Conservation (phyloP, 1,140 invertebrate genomes). For the Kradibia gibbosae region DNA sequence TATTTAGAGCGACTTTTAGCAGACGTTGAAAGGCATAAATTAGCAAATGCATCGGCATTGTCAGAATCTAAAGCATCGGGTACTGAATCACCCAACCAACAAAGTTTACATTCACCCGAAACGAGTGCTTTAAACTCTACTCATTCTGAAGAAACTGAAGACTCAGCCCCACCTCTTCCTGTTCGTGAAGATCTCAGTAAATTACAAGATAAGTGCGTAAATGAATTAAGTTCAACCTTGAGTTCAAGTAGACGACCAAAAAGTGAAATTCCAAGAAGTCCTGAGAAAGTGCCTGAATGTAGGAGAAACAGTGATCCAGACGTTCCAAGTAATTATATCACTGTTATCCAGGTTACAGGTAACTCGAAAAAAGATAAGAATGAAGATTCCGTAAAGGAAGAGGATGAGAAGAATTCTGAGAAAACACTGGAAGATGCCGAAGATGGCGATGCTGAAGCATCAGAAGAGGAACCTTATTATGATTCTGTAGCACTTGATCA, state of each 20-base stretch:
- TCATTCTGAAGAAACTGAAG: conserved; percentile 54
- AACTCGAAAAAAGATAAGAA: conserved; percentile 69
- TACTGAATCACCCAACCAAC: conserved; percentile 56
- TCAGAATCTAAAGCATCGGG: conserved; percentile 55
- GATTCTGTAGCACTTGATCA: conserved; percentile 86
- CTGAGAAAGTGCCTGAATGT: conserved; percentile 67
- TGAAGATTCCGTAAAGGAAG: conserved; percentile 65
- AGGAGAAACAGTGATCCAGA: conserved; percentile 70
- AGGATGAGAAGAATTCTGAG: conserved; percentile 69
- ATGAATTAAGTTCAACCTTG: conserved; percentile 69
- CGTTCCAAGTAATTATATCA: conserved; percentile 85
- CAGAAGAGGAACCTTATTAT: conserved; percentile 83
- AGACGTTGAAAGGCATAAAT: conserved; percentile 83
- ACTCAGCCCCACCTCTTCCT: conserved; percentile 58
- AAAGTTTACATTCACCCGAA: conserved; percentile 56
- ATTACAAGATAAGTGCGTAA: conserved; percentile 70
- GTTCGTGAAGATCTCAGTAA: conserved; percentile 68
- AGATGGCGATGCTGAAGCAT: conserved; percentile 73
- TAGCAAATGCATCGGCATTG: conserved; percentile 59
- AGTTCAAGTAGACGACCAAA: conserved; percentile 66
- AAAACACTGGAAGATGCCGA: conserved; percentile 66
- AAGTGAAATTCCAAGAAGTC: conserved; percentile 69
- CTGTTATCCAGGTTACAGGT: conserved; percentile 89
- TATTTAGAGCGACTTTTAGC: conserved; percentile 87
- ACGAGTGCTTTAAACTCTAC: conserved; percentile 55